Base-by-base conservation (phyloP, 2,888 invertebrate genomes). In the Clepsis dumicolana region DNA sequence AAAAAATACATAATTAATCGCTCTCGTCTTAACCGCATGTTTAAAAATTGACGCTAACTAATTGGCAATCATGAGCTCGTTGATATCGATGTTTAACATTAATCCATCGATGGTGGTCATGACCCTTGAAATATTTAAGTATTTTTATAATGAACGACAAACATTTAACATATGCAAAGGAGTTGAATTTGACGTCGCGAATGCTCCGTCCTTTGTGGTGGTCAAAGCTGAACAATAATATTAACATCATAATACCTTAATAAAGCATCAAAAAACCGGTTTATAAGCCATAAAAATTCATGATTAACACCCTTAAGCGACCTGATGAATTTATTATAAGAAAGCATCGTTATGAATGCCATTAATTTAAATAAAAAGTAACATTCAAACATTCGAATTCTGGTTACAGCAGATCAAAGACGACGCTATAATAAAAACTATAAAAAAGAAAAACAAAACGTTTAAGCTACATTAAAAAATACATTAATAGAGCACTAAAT, bases 381-480 rank as follows among this genome's bases (percentile, higher is more conserved):
- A 57, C 67, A 67, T 67, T 67, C 53, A 61, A 61, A 61, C 50
- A 38, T 61, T 61, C 48, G 27, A 27, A 62, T 62, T 57, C 12
- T 24, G 18, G 66, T 56, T 56, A 62, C 62, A 44, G 61, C 38
- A 82, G 80, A 83, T 84, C 83, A 85, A 86, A 85, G 83, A 74
- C 41, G 48, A 70, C 56, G 62, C 67, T 74, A 71, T 74, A 74
- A 70, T 86, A 82, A 80, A 44, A 70, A 81, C 90, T 87, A 86
- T 90, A 86, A 82, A 80, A 77, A 79, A 79, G 76, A 81, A 83
- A 90, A 88, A 89, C 88, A 89, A 90, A 84, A 82, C 87, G 80
- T 87, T 91, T 88, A 88, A 87, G 81, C 80, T 78, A 77, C 84
- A 83, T 89, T 90, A 86, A 89, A 86, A 89, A 86, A 80, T 86